Evolutionary conservation across 64 coral and sea anemone species (phyloP).

Genomic region (Cladopsammia gracilis): DNA sequence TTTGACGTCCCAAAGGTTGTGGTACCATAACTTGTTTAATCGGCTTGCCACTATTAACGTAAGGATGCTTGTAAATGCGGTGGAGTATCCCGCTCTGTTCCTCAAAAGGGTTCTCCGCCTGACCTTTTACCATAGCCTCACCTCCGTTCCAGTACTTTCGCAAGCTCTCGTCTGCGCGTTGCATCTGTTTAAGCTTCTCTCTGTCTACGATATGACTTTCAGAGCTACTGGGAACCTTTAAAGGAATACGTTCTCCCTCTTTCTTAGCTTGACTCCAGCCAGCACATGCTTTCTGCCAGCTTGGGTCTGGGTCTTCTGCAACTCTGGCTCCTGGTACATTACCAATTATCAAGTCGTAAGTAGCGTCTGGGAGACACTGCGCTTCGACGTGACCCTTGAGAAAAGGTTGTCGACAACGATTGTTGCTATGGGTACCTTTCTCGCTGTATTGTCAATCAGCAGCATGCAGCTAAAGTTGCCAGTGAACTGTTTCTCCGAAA

Average conservation of each 20-base stretch:
- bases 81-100: constrained; percentile 1
- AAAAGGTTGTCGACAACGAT: no score
- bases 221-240: constrained; percentile 8
- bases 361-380: constrained; percentile 43
- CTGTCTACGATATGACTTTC: background rate
- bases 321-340: constrained; percentile 39
- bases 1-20: background rate
- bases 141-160: constrained; percentile 8
- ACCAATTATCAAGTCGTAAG: constrained; percentile 52
- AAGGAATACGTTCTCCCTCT: background rate
- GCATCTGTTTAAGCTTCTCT: background rate
- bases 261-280: constrained; percentile 61
- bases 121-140: background rate
- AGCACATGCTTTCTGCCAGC: constrained; percentile 36
- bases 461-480: constrained; percentile 9
- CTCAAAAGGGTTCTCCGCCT: constrained; percentile 30
- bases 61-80: constrained; percentile 1
- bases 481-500: constrained; percentile 5
- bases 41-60: constrained; percentile 24
- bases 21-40: constrained; percentile 58
- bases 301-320: constrained; percentile 35
- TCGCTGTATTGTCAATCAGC: no score
- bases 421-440: no score
- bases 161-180: constrained; percentile 34
- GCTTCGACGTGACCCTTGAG: no score